Conservation (phyloP, 1,140 invertebrate genomes). For the Parasteatoda tepidariorum region DNA sequence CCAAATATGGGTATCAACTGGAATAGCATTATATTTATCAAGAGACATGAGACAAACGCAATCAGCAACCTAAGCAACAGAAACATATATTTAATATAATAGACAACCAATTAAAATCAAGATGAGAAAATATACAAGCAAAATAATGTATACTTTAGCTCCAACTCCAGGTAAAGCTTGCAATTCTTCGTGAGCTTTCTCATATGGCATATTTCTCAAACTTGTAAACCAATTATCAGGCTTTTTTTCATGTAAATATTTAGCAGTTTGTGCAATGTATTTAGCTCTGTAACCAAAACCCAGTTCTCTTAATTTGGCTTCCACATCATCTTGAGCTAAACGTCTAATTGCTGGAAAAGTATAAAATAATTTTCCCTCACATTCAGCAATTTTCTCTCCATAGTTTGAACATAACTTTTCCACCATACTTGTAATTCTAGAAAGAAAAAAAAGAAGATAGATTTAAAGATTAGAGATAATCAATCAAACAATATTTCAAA, state of each 20-base stretch:
- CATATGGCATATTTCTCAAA: slow-evolving; percentile 78
- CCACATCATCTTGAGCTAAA: slow-evolving; percentile 75
- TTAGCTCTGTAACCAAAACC: slow-evolving; percentile 94
- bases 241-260: slow-evolving; percentile 76
- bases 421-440: slow-evolving; percentile 89
- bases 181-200: slow-evolving; percentile 79
- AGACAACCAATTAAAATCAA: no score
- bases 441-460: slow-evolving; percentile 61
- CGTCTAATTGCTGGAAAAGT: slow-evolving; percentile 82
- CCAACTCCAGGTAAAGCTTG: slow-evolving; percentile 87
- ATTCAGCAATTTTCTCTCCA: slow-evolving; percentile 79
- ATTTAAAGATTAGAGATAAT: neutral
- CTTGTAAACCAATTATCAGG: slow-evolving; percentile 78
- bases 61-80: slow-evolving; percentile 84
- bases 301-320: slow-evolving; percentile 78
- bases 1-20: slow-evolving; percentile 97
- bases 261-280: slow-evolving; percentile 82
- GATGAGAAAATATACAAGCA: no score
- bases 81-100: slow-evolving; percentile 4
- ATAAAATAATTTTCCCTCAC: slow-evolving; percentile 78
- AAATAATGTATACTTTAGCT: slow-evolving; percentile 65
- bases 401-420: slow-evolving; percentile 87
- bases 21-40: slow-evolving; percentile 87
- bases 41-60: slow-evolving; percentile 98
- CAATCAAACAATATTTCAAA: no score